Percentiles rank a stretch among this genome's conserved stretches.
These are phyloP conservation scores for Drosophila lutescens DNA, from an alignment of 2,888 invertebrate species.

Conservation along the genomic window DNA sequence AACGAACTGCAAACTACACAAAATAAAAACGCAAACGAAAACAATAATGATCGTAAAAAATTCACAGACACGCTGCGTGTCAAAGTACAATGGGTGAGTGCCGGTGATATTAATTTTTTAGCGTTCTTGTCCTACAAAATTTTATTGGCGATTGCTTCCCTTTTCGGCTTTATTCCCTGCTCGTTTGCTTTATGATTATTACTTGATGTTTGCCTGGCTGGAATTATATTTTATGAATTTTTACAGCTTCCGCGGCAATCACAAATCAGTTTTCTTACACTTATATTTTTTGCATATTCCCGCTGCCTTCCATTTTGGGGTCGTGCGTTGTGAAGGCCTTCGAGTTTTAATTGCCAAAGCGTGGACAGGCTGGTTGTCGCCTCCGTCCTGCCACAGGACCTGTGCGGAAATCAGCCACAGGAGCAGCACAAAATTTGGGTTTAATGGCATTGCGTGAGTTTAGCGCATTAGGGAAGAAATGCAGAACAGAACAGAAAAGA, in stretches of 20 bases:
- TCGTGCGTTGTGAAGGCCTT: conserved; percentile 70
- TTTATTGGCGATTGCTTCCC: conserved; percentile 34
- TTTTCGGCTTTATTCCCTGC: conserved; percentile 14
- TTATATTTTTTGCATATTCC: conserved; percentile 50
- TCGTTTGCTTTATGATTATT: conserved; percentile 49
- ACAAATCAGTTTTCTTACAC: conserved; percentile 63
- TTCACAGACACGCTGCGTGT: conserved; percentile 77
- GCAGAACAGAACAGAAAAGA: conserved; percentile 12
- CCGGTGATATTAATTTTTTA: conserved; percentile 50
- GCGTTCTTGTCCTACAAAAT: conserved; percentile 39
- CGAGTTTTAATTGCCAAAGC: conserved; percentile 81
- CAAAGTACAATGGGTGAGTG: conserved; percentile 83
- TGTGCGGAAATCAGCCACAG: conserved; percentile 25
- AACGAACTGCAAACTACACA: conserved; percentile 69
- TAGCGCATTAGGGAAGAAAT: conserved; percentile 55
- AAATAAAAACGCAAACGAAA: conserved; percentile 38
- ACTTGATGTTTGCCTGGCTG: conserved; percentile 25
- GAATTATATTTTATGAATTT: conserved; percentile 46
- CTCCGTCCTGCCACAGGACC: conserved; percentile 50
- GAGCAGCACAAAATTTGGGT: conserved; percentile 71
- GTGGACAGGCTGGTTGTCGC: conserved; percentile 65
- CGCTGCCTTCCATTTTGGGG: conserved; percentile 32
- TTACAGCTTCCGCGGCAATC: conserved; percentile 44
- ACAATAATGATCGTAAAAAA: conserved; percentile 42
- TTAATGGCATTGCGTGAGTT: conserved; percentile 68